These are phyloP conservation scores for Cecropterus lyciades DNA, from an alignment of 1,140 invertebrate genomes.

Conservation along the genomic window DNA sequence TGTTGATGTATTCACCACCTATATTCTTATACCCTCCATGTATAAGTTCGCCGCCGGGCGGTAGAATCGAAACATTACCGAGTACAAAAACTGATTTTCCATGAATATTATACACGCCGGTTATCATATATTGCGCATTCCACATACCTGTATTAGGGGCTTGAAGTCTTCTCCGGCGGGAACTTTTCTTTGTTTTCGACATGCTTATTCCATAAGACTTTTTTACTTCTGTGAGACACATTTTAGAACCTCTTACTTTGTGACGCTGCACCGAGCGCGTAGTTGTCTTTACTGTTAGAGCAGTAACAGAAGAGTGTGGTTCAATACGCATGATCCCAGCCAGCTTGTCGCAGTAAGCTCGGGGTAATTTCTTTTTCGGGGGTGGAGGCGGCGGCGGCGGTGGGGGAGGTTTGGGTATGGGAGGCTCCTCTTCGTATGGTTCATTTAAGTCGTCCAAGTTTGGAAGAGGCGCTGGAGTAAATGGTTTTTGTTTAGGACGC, in stretches of 20 bases:
- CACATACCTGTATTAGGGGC: conserved; percentile 60
- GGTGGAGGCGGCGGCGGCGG: conserved; percentile 63
- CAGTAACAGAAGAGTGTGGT: conserved; percentile 52
- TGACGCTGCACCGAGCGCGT: conserved; percentile 43
- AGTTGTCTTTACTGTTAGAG: conserved; percentile 52
- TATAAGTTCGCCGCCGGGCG: conserved; percentile 60
- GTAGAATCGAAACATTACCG: conserved; percentile 58
- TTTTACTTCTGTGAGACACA: conserved; percentile 57
- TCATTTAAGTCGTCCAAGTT: conserved; percentile 66
- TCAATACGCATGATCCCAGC: conserved; percentile 59
- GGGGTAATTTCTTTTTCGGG: conserved; percentile 60
- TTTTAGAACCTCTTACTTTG: conserved; percentile 49
- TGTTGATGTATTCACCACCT: conserved; percentile 55
- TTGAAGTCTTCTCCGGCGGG: conserved; percentile 52
- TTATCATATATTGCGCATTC: conserved; percentile 67
- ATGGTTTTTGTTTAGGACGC: conserved; percentile 48
- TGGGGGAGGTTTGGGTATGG: conserved; percentile 56
- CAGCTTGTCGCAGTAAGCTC: conserved; percentile 61
- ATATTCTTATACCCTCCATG: conserved; percentile 62
- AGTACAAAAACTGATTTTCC: conserved; percentile 59
- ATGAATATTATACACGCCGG: conserved; percentile 56
- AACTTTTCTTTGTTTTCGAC: conserved; percentile 44
- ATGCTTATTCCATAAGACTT: conserved; percentile 59
- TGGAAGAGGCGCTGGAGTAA: conserved; percentile 58
- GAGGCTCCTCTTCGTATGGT: conserved; percentile 65